A percentile compares a stretch with the other conserved stretches of the same genome.
Evolutionary conservation across 1,140 invertebrate species (phyloP).

Genomic region (Euschistus heros): DNA sequence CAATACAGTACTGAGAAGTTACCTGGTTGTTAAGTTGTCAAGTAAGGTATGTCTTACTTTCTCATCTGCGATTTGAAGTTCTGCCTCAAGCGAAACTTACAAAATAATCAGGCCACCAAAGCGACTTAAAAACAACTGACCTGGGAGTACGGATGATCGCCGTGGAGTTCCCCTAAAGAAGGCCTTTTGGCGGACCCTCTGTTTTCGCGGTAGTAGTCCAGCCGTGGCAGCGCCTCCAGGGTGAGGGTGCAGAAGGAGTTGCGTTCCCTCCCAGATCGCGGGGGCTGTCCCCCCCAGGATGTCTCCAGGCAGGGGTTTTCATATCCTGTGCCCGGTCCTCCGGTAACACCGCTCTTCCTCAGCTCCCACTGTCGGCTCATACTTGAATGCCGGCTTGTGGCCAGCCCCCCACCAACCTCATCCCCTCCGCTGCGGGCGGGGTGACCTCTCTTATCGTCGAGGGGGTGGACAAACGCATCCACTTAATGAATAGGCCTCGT

Average conservation of each 20-base stretch:
- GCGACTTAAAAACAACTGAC: neutral
- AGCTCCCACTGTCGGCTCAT: neutral
- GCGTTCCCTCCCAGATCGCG: slow-evolving; percentile 23
- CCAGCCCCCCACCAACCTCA: too few species aligned
- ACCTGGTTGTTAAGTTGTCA: too few species aligned
- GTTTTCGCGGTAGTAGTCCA: slow-evolving; percentile 83
- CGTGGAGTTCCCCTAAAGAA: slow-evolving; percentile 53
- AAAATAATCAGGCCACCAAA: too few species aligned
- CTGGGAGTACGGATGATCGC: slow-evolving; percentile 18
- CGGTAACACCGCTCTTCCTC: neutral
- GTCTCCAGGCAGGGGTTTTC: neutral
- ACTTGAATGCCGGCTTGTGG: too few species aligned
- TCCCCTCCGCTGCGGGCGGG: too few species aligned
- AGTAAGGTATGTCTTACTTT: too few species aligned
- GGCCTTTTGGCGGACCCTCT: slow-evolving; percentile 57
- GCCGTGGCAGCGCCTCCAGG: slow-evolving; percentile 68
- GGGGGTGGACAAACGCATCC: too few species aligned
- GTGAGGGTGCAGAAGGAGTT: slow-evolving; percentile 38
- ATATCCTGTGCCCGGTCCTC: neutral
- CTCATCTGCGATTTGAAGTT: too few species aligned
- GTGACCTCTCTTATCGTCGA: too few species aligned
- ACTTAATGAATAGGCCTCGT: too few species aligned
- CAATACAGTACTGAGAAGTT: too few species aligned
- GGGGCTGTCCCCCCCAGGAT: neutral
- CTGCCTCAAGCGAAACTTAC: too few species aligned